Evolutionary conservation across 2,888 invertebrate genomes (phyloP).

Genomic region (Pachliopta kotzebuea): DNA sequence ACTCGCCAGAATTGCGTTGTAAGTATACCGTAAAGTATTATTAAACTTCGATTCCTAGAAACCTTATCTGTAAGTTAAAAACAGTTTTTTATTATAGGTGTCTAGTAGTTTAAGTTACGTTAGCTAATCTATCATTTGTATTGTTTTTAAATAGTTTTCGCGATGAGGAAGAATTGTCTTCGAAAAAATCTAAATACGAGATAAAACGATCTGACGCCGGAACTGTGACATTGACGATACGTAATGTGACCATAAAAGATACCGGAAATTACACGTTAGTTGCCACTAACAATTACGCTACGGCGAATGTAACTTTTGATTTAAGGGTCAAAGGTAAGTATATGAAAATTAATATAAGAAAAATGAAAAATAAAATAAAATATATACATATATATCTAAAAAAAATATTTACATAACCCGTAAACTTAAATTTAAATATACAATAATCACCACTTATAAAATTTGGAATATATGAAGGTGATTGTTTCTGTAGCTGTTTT

Average conservation of each 20-base stretch:
- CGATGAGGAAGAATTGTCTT: constrained; percentile 39
- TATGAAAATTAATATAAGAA: background rate
- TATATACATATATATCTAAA: no score
- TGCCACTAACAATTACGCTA: constrained; percentile 45
- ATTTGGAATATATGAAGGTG: no score
- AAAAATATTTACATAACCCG: no score
- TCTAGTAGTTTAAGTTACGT: background rate
- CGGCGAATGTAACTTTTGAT: constrained; percentile 39
- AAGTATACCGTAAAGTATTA: constrained; percentile 40
- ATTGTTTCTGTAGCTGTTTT: no score
- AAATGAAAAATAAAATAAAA: background rate
- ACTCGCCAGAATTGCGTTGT: constrained; percentile 42
- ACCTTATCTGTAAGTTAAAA: background rate
- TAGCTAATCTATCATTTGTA: background rate
- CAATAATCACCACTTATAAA: no score
- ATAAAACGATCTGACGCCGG: constrained; percentile 13
- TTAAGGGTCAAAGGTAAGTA: constrained; percentile 49
- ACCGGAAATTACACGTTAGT: constrained; percentile 57
- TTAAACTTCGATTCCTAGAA: background rate
- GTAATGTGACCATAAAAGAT: constrained; percentile 44
- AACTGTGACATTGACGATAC: constrained; percentile 40
- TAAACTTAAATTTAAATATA: no score
- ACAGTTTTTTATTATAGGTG: background rate
- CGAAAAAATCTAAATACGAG: constrained; percentile 38
- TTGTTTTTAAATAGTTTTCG: constrained; percentile 35